Evolutionary conservation across 2,888 invertebrate species (phyloP).

Genomic region (Himalopsyche tibetana): DNA sequence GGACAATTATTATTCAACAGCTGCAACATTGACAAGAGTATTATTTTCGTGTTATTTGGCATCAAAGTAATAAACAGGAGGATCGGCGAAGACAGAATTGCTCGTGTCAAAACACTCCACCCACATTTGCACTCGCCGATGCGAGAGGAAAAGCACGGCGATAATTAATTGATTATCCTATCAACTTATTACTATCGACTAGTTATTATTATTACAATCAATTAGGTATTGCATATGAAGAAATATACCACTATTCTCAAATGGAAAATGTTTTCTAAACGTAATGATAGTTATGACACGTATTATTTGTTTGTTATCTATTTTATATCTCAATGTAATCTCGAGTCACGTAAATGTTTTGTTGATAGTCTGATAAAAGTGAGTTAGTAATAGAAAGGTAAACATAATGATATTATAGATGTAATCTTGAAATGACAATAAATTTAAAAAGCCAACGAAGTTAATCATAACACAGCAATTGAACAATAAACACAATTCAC

Average conservation of each 20-base stretch:
- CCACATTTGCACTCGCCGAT: neutral
- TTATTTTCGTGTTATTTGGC: conserved; percentile 27
- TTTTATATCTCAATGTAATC: too few species aligned
- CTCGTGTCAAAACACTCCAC: conserved; percentile 19
- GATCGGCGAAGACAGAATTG: neutral
- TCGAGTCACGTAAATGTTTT: too few species aligned
- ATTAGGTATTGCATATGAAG: neutral
- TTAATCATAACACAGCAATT: conserved; percentile 40
- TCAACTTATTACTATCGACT: neutral
- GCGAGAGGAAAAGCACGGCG: neutral
- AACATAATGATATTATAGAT: neutral
- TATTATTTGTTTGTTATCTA: too few species aligned
- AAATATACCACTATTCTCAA: too few species aligned
- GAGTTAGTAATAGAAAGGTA: too few species aligned
- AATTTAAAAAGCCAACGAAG: neutral
- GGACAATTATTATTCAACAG: neutral
- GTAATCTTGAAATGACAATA: neutral
- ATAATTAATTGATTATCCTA: neutral
- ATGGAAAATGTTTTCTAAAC: too few species aligned
- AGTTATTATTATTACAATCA: neutral
- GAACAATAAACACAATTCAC: conserved; percentile 18
- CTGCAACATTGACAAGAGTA: neutral
- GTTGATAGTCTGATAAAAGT: too few species aligned
- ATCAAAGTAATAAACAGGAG: conserved; percentile 20
- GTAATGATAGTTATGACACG: too few species aligned